These are phyloP conservation scores for Leucoma salicis DNA, from an alignment of 2,888 invertebrate species.

Conservation along the genomic window DNA sequence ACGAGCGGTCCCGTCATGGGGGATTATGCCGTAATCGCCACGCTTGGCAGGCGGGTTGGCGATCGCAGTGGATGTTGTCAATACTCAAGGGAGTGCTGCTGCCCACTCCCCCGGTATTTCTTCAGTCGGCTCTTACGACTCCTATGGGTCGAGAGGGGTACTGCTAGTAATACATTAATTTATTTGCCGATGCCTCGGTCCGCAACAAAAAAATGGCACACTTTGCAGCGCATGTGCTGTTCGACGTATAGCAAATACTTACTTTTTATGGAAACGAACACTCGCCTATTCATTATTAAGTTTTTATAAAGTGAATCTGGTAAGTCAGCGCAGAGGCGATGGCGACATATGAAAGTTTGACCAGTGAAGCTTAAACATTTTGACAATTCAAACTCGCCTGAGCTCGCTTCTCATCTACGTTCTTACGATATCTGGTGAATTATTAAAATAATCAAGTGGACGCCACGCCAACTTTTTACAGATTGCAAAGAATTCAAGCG, in stretches of 20 bases:
- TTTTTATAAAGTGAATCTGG: constrained; percentile 27
- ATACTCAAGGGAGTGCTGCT: too few species aligned
- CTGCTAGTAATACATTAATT: constrained; percentile 17
- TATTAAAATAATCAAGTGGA: not conserved
- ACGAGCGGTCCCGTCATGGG: too few species aligned
- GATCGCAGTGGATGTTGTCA: too few species aligned
- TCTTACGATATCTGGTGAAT: constrained; percentile 11
- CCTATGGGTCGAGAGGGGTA: too few species aligned
- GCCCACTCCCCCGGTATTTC: too few species aligned
- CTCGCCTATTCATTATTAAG: constrained; percentile 28
- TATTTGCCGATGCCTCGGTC: constrained; percentile 41
- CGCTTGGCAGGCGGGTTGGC: too few species aligned
- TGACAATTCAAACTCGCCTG: constrained; percentile 30
- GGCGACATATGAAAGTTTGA: constrained; percentile 6
- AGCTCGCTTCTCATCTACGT: constrained; percentile 13
- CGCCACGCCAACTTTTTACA: too few species aligned
- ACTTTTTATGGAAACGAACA: constrained; percentile 43
- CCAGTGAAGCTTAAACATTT: constrained; percentile 32
- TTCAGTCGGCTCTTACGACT: too few species aligned
- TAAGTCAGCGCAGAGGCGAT: constrained; percentile 20
- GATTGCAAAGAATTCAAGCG: too few species aligned
- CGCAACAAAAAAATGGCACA: constrained; percentile 58
- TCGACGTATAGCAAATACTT: constrained; percentile 35
- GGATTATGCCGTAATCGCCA: too few species aligned
- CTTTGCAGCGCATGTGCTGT: constrained; percentile 51